Evolutionary conservation across 2,797 vertebrate genomes (phyloP).

Genomic region (Pristis pectinata): DNA sequence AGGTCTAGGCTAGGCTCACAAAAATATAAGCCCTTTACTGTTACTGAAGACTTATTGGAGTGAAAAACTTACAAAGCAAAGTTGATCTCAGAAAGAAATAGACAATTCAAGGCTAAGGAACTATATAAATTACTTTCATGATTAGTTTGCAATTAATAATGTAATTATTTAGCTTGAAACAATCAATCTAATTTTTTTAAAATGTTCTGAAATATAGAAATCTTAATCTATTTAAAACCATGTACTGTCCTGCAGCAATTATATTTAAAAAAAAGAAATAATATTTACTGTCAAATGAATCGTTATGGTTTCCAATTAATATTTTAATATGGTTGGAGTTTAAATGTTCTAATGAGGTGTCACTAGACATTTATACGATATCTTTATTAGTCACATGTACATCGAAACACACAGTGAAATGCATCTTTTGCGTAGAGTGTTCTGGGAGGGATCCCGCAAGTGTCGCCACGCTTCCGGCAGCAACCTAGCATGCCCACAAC

Average conservation of each 20-base stretch:
- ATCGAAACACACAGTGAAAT: no score
- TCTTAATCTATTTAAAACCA: not conserved
- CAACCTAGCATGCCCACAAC: no score
- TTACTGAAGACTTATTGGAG: not conserved
- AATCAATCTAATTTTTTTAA: not conserved
- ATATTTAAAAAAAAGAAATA: not conserved
- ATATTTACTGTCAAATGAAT: not conserved
- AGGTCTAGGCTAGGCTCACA: not conserved
- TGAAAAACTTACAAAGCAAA: not conserved
- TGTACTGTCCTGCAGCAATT: not conserved
- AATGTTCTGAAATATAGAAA: not conserved
- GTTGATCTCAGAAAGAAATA: not conserved
- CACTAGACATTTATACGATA: no score
- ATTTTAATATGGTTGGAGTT: conserved; percentile 4
- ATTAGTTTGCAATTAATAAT: not conserved
- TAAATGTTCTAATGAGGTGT: conserved; percentile 28
- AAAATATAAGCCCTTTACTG: not conserved
- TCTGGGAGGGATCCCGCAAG: no score
- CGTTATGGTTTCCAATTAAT: not conserved
- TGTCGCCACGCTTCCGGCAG: no score
- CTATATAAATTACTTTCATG: not conserved
- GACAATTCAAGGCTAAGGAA: not conserved
- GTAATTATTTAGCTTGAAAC: conserved; percentile 9
- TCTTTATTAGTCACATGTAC: no score
- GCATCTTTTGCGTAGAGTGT: no score